Evolutionary conservation across 2,797 vertebrate species (phyloP).

Genomic region (Sebastes paucispinis): DNA sequence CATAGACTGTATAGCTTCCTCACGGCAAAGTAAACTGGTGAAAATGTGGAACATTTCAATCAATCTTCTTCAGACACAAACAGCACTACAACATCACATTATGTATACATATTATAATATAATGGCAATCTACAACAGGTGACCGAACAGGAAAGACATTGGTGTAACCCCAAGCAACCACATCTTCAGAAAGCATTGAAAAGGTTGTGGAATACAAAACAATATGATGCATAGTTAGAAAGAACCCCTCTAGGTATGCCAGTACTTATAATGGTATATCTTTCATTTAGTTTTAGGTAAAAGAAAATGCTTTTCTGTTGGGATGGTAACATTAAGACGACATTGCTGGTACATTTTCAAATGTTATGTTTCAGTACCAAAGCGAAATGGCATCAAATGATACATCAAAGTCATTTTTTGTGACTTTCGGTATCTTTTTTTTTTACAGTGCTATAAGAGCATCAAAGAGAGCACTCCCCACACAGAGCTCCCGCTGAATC

Average conservation of each 20-base stretch:
- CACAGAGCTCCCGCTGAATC: slow-evolving; percentile 87
- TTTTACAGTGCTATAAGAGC: slow-evolving; percentile 93
- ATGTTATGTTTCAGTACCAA: background rate
- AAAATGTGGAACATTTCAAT: too few relatives aligned
- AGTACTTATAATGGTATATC: background rate
- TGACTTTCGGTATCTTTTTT: background rate
- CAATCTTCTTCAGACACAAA: background rate
- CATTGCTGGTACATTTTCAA: background rate
- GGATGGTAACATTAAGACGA: background rate
- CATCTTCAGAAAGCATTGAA: background rate
- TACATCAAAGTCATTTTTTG: background rate
- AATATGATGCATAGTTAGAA: background rate
- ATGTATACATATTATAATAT: background rate
- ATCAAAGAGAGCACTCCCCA: slow-evolving; percentile 93
- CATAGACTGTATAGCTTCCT: too few relatives aligned
- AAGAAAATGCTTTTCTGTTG: background rate
- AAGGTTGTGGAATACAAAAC: background rate
- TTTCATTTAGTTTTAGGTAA: background rate
- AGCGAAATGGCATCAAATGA: background rate
- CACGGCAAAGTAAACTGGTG: too few relatives aligned
- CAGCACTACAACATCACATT: background rate
- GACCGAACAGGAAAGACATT: background rate
- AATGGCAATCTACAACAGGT: background rate
- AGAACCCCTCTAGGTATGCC: background rate
- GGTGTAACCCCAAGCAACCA: background rate